A percentile compares a stretch with the other conserved stretches of the same genome.
Conservation (phyloP, 2,113 vertebrate species). For the Lathamus discolor region DNA sequence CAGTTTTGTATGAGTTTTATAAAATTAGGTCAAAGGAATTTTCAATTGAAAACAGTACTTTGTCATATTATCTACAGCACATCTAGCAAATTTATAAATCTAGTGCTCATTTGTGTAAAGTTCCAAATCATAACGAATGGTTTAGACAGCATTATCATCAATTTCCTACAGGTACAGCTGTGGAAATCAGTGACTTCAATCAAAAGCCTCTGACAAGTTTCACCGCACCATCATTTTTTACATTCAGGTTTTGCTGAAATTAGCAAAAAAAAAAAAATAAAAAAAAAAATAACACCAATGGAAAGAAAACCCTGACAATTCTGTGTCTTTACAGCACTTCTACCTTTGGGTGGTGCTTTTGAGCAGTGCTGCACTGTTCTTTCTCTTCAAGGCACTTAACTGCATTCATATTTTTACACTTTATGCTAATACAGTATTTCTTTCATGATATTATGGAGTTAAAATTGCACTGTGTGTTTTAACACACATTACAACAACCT, state of each 20-base stretch:
- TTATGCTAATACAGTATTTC: slow-evolving; percentile 76
- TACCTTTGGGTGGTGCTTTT: slow-evolving; percentile 85
- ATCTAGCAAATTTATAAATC: slow-evolving; percentile 89
- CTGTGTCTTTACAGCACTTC: slow-evolving; percentile 64
- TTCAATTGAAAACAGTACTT: slow-evolving; percentile 74
- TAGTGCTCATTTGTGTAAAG: slow-evolving; percentile 86
- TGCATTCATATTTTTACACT: slow-evolving; percentile 51
- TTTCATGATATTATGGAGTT: slow-evolving; percentile 74
- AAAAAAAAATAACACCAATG: not conserved
- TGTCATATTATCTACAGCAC: slow-evolving; percentile 81
- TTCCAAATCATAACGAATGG: slow-evolving; percentile 88
- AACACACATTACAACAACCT: slow-evolving; percentile 73
- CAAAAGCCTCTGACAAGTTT: slow-evolving; percentile 83
- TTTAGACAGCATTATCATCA: slow-evolving; percentile 92
- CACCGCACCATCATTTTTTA: slow-evolving; percentile 85
- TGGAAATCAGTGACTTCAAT: slow-evolving; percentile 92
- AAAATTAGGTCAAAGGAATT: slow-evolving; percentile 79
- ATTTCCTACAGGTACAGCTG: slow-evolving; percentile 88
- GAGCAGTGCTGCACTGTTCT: slow-evolving; percentile 71
- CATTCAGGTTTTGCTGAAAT: slow-evolving; percentile 80
- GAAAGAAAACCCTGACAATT: not conserved
- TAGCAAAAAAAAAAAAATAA: slow-evolving; percentile 15
- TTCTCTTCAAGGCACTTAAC: not conserved
- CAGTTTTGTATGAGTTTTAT: slow-evolving; percentile 65
- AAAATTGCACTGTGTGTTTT: slow-evolving; percentile 78